Evolutionary conservation across 2,888 invertebrate species (phyloP).

Genomic region (Drosophila quinaria): DNA sequence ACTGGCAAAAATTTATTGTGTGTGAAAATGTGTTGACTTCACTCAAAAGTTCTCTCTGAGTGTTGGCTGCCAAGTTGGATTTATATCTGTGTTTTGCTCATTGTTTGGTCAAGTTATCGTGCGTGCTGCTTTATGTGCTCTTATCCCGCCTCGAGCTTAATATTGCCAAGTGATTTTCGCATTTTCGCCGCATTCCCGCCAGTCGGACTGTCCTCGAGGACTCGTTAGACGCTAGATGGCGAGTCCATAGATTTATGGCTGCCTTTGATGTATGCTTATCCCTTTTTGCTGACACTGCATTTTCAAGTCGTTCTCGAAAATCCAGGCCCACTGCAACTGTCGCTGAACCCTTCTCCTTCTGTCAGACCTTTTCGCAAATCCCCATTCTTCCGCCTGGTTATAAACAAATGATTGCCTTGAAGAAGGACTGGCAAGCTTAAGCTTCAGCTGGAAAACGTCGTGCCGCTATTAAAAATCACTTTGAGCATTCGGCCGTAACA

Average conservation of each 20-base stretch:
- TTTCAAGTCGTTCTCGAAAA: conserved; percentile 20
- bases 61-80: conserved; percentile 68
- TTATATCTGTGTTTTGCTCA: conserved; percentile 63
- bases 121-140: conserved; percentile 67
- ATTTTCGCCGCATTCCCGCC: conserved; percentile 43
- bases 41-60: conserved; percentile 66
- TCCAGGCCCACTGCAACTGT: conserved; percentile 26
- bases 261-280: conserved; percentile 68
- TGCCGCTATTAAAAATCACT: conserved; percentile 78
- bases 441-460: conserved; percentile 46
- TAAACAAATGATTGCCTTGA: conserved; percentile 59
- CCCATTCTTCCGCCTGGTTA: conserved; percentile 26
- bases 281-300: conserved; percentile 66
- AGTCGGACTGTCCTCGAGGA: conserved; percentile 1
- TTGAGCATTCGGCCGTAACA: conserved; percentile 69
- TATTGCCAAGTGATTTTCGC: conserved; percentile 66
- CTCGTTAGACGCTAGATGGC: conserved; percentile 23
- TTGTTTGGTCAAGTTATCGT: conserved; percentile 77
- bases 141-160: conserved; percentile 43
- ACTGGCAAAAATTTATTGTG: conserved; percentile 79
- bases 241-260: conserved; percentile 67
- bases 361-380: conserved; percentile 32
- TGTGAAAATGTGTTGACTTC: conserved; percentile 81
- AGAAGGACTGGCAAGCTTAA: conserved; percentile 51
- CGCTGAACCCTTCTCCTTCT: conserved; percentile 6